Evolutionary conservation across 1,140 invertebrate genomes (phyloP), one percentile per base, ranked within the genome.

Genomic region (Episyrphus balteatus): DNA sequence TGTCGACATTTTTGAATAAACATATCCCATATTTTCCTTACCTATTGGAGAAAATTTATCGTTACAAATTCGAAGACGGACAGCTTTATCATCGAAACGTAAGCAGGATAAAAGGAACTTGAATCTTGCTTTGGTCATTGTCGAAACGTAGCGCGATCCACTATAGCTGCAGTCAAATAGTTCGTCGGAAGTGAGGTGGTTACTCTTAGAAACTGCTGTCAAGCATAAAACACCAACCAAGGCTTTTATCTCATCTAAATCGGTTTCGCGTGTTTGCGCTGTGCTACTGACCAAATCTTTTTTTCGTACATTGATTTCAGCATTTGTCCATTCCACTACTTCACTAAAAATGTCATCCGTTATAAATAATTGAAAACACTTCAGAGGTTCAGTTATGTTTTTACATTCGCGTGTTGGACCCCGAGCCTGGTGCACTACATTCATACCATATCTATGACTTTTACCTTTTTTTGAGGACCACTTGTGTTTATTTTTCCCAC

Each of bases 41-140:
- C n/a, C n/a, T n/a, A 70, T 61, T 5, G 50, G 56, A 18, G 62
- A 60, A 55, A 70, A 66, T 45, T 54, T 50, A 50, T 69, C 65
- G 26, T 43, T 21, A 46, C 49, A 39, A 39, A 48, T 54, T 44
- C 57, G 48, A 5, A 42, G 18, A 45, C 62, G 49, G 18, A 58
- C 61, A 44, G 30, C 37, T 54, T 57, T 60, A 39, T 62, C 51
- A 48, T 68, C 59, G 50, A 69, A 66, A 36, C 63, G 53, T 8
- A 70, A 39, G 50, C 55, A 62, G 34, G 52, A 47, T 34, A 61
- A 40, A n/a, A 71, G 40, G 55, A 69, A 68, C 45, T 54, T 45
- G 50, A 70, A 70, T 44, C 69, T 44, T 26, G 54, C 50, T 21
- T 46, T 17, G 32, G 48, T 54, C 64, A 70, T 69, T n/a, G 46